Conservation (phyloP, 2,113 vertebrate genomes). For the Mus spicilegus region DNA sequence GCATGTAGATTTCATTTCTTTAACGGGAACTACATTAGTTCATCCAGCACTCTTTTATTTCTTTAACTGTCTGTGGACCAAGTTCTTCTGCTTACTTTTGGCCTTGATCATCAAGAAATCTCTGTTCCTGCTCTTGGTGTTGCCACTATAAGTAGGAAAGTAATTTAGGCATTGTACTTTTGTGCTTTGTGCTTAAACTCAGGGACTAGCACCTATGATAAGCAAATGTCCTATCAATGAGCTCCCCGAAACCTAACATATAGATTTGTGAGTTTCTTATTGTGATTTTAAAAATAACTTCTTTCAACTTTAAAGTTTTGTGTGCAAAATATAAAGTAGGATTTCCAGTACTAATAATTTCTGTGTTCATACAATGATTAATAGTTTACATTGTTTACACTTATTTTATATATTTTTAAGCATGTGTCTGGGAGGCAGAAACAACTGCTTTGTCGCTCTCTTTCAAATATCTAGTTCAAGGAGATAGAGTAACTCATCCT, state of each 20-base stretch:
- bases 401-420: conserved; percentile 51
- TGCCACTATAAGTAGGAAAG: conserved; percentile 46
- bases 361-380: neutral
- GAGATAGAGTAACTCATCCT: neutral
- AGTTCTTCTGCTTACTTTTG: neutral
- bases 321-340: conserved; percentile 60
- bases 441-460: neutral
- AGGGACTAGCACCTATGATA: neutral
- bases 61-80: conserved; percentile 21
- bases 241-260: neutral
- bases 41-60: conserved; percentile 10
- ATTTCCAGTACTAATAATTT: conserved; percentile 34
- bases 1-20: conserved; percentile 30
- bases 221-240: neutral
- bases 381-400: neutral
- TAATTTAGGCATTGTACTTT: conserved; percentile 56
- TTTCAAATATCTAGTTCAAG: neutral
- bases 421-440: neutral
- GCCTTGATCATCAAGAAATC: conserved; percentile 47
- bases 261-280: neutral
- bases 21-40: conserved; percentile 26
- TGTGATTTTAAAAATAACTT: conserved; percentile 39
- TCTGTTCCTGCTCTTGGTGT: conserved; percentile 47
- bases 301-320: neutral
- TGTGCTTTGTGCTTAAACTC: neutral